These are phyloP conservation scores for Caenorhabditis virilis DNA, from an alignment of 2,888 invertebrate species.

Conservation along the genomic window DNA sequence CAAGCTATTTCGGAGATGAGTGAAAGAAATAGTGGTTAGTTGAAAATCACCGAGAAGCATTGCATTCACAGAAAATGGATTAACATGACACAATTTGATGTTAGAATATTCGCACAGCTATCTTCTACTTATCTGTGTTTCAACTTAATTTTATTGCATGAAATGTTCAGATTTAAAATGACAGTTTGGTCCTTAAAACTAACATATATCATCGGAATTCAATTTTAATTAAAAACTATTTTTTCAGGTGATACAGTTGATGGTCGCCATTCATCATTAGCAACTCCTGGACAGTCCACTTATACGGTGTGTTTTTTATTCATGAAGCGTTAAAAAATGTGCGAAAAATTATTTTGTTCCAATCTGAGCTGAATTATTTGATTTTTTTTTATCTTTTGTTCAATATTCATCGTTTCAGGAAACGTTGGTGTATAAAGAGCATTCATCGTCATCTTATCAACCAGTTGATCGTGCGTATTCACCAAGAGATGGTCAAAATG, in stretches of 20 bases:
- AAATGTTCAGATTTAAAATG: too few species aligned
- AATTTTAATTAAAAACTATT: too few species aligned
- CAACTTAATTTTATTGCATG: not conserved
- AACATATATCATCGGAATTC: too few species aligned
- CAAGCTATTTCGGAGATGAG: constrained; percentile 26
- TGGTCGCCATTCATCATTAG: constrained; percentile 20
- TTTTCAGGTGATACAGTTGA: constrained; percentile 33
- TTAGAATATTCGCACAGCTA: not conserved
- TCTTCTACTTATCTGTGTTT: not conserved
- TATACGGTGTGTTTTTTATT: constrained; percentile 19
- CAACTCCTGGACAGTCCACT: constrained; percentile 25
- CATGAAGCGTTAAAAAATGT: too few species aligned
- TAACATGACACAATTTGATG: too few species aligned
- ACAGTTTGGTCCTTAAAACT: too few species aligned
- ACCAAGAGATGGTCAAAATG: constrained; percentile 22
- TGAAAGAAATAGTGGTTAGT: constrained; percentile 27
- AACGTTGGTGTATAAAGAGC: constrained; percentile 39
- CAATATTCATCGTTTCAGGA: constrained; percentile 22
- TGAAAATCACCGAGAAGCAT: too few species aligned
- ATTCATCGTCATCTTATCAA: constrained; percentile 32
- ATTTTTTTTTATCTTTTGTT: not conserved
- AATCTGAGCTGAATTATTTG: not conserved
- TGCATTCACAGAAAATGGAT: too few species aligned
- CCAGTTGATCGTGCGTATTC: constrained; percentile 28
- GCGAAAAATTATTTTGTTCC: not conserved